Conservation (phyloP, 2,113 vertebrate genomes). For the Mus spicilegus region DNA sequence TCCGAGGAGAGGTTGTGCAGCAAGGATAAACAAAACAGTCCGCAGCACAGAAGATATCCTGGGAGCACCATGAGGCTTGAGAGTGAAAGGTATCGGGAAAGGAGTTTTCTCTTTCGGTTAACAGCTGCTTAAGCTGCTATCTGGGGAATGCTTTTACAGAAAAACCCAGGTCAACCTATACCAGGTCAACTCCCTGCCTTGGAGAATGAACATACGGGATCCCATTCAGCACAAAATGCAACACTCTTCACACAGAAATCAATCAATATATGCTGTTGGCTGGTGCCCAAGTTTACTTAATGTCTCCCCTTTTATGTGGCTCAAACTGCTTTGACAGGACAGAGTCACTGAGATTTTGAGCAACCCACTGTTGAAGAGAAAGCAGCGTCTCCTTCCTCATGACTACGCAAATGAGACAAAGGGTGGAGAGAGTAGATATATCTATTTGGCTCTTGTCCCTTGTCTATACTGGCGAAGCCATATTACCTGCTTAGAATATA, state of each 20-base stretch:
- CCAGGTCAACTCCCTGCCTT: conserved; percentile 56
- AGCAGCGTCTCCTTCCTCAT: neutral
- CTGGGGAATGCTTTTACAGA: conserved; percentile 64
- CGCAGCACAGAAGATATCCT: too few species aligned
- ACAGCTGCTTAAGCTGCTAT: conserved; percentile 61
- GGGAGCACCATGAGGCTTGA: neutral
- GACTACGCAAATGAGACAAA: neutral
- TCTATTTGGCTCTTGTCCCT: neutral
- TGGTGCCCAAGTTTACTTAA: conserved; percentile 73
- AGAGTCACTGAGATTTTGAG: neutral
- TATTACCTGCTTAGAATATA: neutral
- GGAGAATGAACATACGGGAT: conserved; percentile 50
- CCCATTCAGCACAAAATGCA: conserved; percentile 66
- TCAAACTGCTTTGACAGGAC: conserved; percentile 9
- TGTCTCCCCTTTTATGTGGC: conserved; percentile 38
- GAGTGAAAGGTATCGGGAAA: neutral
- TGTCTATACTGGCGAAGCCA: neutral
- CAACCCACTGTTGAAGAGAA: neutral
- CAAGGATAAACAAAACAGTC: neutral
- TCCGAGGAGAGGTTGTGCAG: neutral
- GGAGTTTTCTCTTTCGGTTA: conserved; percentile 41
- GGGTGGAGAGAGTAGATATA: neutral
- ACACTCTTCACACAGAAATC: conserved; percentile 66
- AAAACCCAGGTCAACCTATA: conserved; percentile 73
- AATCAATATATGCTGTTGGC: conserved; percentile 76